Evolutionary conservation across 1,140 invertebrate genomes (phyloP), one percentile per base, ranked within the genome.

Genomic region (Drosophila paulistorum): DNA sequence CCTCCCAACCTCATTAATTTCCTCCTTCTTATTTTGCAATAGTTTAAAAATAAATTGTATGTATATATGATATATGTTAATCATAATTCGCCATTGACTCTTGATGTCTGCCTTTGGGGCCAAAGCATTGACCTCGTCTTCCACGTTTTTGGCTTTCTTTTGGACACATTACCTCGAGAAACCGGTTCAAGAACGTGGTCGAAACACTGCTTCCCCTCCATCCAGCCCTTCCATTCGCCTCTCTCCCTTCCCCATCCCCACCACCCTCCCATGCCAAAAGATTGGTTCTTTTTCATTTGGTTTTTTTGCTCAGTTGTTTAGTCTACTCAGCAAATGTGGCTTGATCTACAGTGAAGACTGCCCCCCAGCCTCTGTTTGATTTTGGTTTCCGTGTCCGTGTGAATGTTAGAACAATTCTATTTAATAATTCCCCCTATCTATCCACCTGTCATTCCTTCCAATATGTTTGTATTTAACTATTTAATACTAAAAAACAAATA

Each of bases 121-220:
- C 67, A 71, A 87, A 84, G 42, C 84, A 60, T 89, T 89, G 84
- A 89, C 84, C 84, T 74, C 77, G 60, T 67, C 45, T 20, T 39
- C 37, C 10, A 13, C 37, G 11, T 39, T 39, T 10, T 39, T 51
- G 45, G 17, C 20, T 51, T 51, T 17, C 20, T 20, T 51, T 51
- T 51, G 45, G 45, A 51, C 45, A 51, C 45, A 51, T 51, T n/a
- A 51, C 45, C 45, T 51, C 75, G 45, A 30, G 30, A 75, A 89
- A 89, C 84, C 84, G 84, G 84, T 89, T 79, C 62, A 71, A 70
- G 81, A 90, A 90, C 84, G 80, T 89, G 77, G 77, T 77, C 35
- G 60, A 66, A 48, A 48, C 17, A 48, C 17, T 20, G 45, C 20
- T 23, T 3, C 26, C 26, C 26, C 26, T 5, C 4, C 26, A 4